These are phyloP conservation scores for Bothrops jararaca DNA, from an alignment of 2,113 vertebrate species.

Conservation along the genomic window DNA sequence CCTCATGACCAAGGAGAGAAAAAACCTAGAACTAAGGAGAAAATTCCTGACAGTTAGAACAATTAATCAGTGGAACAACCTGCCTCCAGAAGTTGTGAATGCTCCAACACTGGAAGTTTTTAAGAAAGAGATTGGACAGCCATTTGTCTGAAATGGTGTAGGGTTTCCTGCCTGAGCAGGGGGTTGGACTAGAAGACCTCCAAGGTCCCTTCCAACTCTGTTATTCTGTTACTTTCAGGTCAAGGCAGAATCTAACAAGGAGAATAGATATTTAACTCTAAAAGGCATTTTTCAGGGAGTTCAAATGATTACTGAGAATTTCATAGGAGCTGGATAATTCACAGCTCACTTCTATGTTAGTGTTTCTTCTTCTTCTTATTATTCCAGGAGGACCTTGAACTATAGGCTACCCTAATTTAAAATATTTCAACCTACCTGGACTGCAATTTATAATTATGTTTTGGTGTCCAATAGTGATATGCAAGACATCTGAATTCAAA, in stretches of 20 bases:
- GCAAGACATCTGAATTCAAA: background rate
- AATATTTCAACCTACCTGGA: background rate
- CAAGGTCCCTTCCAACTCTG: background rate
- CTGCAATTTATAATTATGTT: background rate
- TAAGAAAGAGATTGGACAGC: background rate
- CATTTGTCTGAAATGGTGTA: background rate
- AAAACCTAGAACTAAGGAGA: background rate
- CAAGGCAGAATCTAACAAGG: background rate
- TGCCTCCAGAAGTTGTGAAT: background rate
- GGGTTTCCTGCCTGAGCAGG: background rate
- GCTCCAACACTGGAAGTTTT: background rate
- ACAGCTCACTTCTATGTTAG: background rate
- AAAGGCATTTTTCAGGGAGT: background rate
- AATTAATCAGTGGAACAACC: background rate
- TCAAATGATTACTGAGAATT: conserved; percentile 17
- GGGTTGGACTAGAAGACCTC: background rate
- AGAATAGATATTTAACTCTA: background rate
- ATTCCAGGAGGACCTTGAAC: conserved; percentile 8
- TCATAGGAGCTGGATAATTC: conserved; percentile 31
- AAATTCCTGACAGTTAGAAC: background rate
- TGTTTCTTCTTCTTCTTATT: background rate
- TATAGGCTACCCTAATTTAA: conserved; percentile 5
- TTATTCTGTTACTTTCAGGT: background rate
- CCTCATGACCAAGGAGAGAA: background rate
- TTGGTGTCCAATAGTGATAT: background rate